Conservation (phyloP, 2,888 invertebrate species). For the Graphium colonna region DNA sequence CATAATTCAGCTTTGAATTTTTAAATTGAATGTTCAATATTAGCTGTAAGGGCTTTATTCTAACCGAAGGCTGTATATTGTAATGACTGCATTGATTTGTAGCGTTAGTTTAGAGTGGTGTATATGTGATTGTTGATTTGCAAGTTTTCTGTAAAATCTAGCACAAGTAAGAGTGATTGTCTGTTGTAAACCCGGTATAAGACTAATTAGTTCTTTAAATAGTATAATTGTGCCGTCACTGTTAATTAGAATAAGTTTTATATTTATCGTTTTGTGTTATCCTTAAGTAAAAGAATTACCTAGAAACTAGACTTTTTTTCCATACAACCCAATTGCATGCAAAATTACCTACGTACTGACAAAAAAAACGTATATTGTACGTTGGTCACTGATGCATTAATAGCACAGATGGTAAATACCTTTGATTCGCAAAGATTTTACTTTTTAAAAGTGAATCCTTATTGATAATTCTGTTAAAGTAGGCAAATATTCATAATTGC, state of each 20-base stretch:
- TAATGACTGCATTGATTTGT: conserved; percentile 34
- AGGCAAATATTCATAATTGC: too few relatives aligned
- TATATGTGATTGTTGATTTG: conserved; percentile 29
- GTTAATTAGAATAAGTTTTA: conserved; percentile 43
- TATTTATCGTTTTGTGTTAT: conserved; percentile 43
- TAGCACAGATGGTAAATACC: too few relatives aligned
- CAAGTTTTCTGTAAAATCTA: conserved; percentile 25
- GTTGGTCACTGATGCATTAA: too few relatives aligned
- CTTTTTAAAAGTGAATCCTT: too few relatives aligned
- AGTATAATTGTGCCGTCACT: conserved; percentile 50
- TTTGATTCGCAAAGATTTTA: too few relatives aligned
- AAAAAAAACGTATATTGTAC: too few relatives aligned
- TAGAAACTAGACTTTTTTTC: background rate
- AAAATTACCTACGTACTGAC: too few relatives aligned
- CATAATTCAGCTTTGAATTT: conserved; percentile 27
- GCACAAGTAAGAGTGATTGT: conserved; percentile 31
- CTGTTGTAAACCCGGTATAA: conserved; percentile 44
- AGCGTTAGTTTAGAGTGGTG: conserved; percentile 31
- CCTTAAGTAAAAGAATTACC: conserved; percentile 28
- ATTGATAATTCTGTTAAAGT: too few relatives aligned
- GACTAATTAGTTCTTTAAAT: conserved; percentile 51
- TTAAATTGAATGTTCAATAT: conserved; percentile 26
- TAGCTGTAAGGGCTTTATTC: conserved; percentile 40
- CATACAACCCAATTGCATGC: background rate
- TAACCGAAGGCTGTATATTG: conserved; percentile 42